Evolutionary conservation across 2,113 vertebrate genomes (phyloP), one percentile per base, ranked within the genome.

Genomic region (Oceanites oceanicus): DNA sequence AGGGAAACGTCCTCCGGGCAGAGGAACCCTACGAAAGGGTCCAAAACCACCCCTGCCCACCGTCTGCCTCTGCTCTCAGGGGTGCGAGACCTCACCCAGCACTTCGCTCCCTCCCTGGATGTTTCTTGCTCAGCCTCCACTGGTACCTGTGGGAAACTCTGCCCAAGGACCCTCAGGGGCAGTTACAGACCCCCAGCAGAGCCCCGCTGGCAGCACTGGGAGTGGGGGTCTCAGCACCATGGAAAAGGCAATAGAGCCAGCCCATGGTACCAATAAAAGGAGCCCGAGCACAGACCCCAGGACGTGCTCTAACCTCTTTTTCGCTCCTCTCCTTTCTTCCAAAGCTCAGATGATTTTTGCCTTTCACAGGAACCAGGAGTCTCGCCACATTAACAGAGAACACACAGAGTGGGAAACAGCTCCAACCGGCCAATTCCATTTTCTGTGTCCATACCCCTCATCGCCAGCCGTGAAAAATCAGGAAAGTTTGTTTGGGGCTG

Each of bases 371-470:
- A 55, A 56, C 5, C 16, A 15, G 61, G 34, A 27, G 27, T 5
- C n/a, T 61, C 20, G 10, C 20, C 32, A 20, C 3, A 0, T 10
- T 13, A 14, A 30, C 17, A 25, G 32, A 25, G 21, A 59, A 13
- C 29, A 16, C n/a, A 5, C 70, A 44, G 76, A 44, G 77, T 34
- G 40, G 55, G 27, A 21, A 38, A 27, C 32, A 50, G 68, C 36
- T 42, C 63, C 68, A 23, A 3, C 7, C 0, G 2, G 5, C 50
- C 68, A 15, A 3, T 13, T 18, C 0, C 0, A 7, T 50, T 45
- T 52, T 29, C 52, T 11, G 3, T 8, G 19, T 12, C 78, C 25
- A 2, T 18, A 10, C 25, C 84, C 29, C 42, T 6, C 26, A 1
- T 63, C 26, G 16, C 76, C 91, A 34, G 80, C 38, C 38, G 38